Evolutionary conservation across 2,797 vertebrate species (phyloP), one percentile per base, ranked within the genome.

Genomic region (Sebastes goodei): DNA sequence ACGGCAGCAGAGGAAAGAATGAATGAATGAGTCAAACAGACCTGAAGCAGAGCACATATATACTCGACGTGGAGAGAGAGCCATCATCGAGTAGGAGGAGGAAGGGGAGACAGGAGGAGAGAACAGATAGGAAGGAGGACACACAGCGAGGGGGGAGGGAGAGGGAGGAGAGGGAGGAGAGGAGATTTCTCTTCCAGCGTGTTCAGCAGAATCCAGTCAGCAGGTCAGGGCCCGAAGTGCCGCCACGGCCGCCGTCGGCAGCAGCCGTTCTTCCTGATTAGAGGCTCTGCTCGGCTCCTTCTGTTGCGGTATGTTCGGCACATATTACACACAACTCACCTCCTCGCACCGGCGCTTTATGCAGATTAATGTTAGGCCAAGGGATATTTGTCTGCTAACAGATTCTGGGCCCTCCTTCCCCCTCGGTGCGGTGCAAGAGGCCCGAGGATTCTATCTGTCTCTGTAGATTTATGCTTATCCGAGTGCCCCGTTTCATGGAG

Each of bases 341-440:
- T 86, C 70, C 66, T 83, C 74, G 71, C 84, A 35, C 75, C 42
- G 27, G 11, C 20, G 69, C 86, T 86, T 89, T 81, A 90, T 90
- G 88, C 89, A 89, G 90, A 92, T 88, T 82, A 88, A 86, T 85
- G 88, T 84, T 67, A 71, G 87, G 76, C 88, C 71, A 30, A 27
- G 46, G 80, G 86, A 84, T 90, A 70, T 93, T 90, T 90, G 89
- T 92, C 85, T 81, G 84, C 80, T 62, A 65, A 82, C 86, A 52
- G 71, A 78, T 42, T 77, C 76, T 8, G 56, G 74, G 69, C 79
- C 59, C 61, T 33, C 49, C 73, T 60, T 35, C 72, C 78, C 67
- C 63, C 29, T 27, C 21, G 15, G 71, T 53, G 74, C 15, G 15
- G 17, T 10, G 69, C 72, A 2, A 30, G 64, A 67, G 65, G 63